These are phyloP conservation scores for Drosophila yooni DNA, from an alignment of 2,888 invertebrate species.

Conservation along the genomic window DNA sequence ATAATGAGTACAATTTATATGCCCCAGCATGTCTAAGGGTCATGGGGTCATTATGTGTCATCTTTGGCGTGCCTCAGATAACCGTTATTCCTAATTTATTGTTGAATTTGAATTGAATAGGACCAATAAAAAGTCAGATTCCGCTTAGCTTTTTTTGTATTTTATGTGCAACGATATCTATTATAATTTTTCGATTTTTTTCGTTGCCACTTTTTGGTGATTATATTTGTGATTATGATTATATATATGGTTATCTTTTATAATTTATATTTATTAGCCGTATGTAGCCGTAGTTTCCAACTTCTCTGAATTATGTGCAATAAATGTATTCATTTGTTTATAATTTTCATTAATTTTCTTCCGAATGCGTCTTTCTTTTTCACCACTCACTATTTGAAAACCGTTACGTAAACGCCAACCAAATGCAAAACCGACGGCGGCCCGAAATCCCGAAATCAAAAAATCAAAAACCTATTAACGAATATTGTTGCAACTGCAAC, in stretches of 20 bases:
- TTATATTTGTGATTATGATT: not conserved
- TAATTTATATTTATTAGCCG: not conserved
- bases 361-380: slow-evolving; percentile 59
- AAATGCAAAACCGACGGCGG: slow-evolving; percentile 45
- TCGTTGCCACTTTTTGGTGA: not conserved
- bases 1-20: not conserved
- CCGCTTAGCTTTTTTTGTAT: not conserved
- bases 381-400: slow-evolving; percentile 37
- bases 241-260: not conserved
- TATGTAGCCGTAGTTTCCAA: not conserved
- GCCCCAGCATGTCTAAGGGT: not conserved
- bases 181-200: not conserved
- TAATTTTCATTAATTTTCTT: slow-evolving; percentile 57
- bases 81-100: not conserved
- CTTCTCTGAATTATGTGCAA: slow-evolving; percentile 2
- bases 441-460: slow-evolving; percentile 3
- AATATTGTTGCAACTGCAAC: slow-evolving; percentile 31
- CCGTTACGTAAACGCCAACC: slow-evolving; percentile 36
- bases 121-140: not conserved
- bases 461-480: slow-evolving; percentile 15
- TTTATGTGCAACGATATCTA: not conserved
- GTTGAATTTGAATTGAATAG: not conserved
- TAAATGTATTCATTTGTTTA: slow-evolving; percentile 46
- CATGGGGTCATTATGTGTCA: no score
- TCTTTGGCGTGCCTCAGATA: not conserved